Evolutionary conservation across 2,888 invertebrate genomes (phyloP), one percentile per base, ranked within the genome.

Genomic region (Gymnosoma rotundatum): DNA sequence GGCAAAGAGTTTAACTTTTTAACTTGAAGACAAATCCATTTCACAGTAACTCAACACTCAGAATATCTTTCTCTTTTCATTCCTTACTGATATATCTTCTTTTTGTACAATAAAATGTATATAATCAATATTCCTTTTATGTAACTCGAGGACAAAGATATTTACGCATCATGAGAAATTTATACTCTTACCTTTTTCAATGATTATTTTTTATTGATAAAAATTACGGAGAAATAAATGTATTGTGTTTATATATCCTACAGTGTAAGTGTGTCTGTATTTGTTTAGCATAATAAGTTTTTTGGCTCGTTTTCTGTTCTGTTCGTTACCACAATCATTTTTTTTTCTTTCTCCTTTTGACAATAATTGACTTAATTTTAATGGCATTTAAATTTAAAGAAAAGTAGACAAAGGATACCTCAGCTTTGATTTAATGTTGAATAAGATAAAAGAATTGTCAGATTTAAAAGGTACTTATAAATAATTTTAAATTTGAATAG

Each of bases 291-390:
- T 45, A 45, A 12, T n/a, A n/a, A n/a, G 14, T 6, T 56, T 7
- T 3, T 20, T 32, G 18, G 14, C 50, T 4, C 50, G 5, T 8
- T n/a, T 50, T 9, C 18, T n/a, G n/a, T 63, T 63, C n/a, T 20
- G n/a, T 38, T 48, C 21, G 16, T 25, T 69, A 9, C 25, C 20
- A 38, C 42, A 52, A 69, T 20, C n/a, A 12, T 52, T n/a, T n/a
- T n/a, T n/a, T n/a, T n/a, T 69, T 32, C 9, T 32, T 76, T 58
- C 16, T 80, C 1, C 63, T 76, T 76, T 60, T 64, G 66, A 72
- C 64, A 78, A 67, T 78, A 78, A 69, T 78, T 83, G 82, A 83
- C 72, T 78, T 54, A 48, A 73, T 73, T 78, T 83, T 76, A 82
- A 82, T 82, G 76, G 42, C 50, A 72, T 82, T 81, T 25, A 10